Base-by-base conservation (phyloP, 1,140 invertebrate genomes). In the Micrasema minimum region DNA sequence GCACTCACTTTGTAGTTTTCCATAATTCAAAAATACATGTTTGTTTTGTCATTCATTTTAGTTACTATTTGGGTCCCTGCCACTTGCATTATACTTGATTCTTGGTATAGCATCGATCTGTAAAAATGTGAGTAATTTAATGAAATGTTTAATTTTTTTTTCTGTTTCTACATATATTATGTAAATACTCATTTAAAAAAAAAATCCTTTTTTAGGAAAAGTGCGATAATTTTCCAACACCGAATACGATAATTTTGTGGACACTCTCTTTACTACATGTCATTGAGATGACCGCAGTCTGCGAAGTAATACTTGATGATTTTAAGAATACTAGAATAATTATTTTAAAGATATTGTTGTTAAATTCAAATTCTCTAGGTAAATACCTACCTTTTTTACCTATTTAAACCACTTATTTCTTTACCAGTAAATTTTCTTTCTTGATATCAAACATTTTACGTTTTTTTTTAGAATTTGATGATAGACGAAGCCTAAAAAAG, bases 391-490 rank as follows among this genome's bases (percentile, higher is more conserved):
- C n/a, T 45, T 4, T 45, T 45, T 1, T 4, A 14, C 0, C 43
- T 45, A 45, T 45, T 16, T 9, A 45, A 45, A 45, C 18, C 43
- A 1, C 43, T 45, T 45, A 16, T n/a, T 14, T 14, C n/a, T n/a
- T 45, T 11, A n/a, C 4, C n/a, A n/a, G 41, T n/a, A 43, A 43
- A 43, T 43, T 2, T 43, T 2, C 16, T 43, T 43, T n/a, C 3
- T 43, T n/a, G 12, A n/a, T 43, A 14, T 43, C 41, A 12, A 43
- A 43, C 6, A 43, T 43, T 0, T 43, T 1, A 1, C 5, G 18
- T 45, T 45, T 43, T 43, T 14, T 43, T 43, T 12, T 14, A 43
- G 41, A 43, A 43, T 43, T 43, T n/a, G 41, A 43, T 12, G 12
- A 43, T n/a, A 12, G 41, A 43, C 41, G 16, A 9, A 12, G 16